Base-by-base conservation (phyloP, 1,140 invertebrate species). In the Apis laboriosa region DNA sequence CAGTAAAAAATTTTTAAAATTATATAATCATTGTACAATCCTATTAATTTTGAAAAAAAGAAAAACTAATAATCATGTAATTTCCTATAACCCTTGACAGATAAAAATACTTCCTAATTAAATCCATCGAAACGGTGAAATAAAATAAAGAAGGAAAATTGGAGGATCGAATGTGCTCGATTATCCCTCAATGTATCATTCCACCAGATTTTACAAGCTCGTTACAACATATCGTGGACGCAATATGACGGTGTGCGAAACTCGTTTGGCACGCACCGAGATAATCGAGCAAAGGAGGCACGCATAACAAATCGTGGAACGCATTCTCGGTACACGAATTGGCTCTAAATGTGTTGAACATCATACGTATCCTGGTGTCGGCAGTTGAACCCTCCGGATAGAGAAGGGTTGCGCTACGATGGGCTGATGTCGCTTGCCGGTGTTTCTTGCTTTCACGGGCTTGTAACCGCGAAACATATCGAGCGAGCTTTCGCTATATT, bases 361-460 rank as follows among this genome's bases (percentile, higher is more conserved):
- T 84, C 55, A 71, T 81, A 76, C 64, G 61, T 80, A 84, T 53
- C 21, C 70, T 77, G 77, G 63, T 73, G 68, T 88, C 72, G 56
- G 70, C 75, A 84, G 86, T 83, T 43, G 34, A 76, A 73, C 76
- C 75, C 76, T 64, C 78, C 83, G 66, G 56, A 49, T 82, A 84
- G 84, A 86, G 67, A 67, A 82, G 64, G 81, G 82, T 43, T 43
- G 79, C 84, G 88, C 88, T 91, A 80, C 83, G 83, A 90, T 90
- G 86, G 87, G 87, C 89, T 91, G 88, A 90, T 92, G 86, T 92
- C 86, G 91, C 91, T 92, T 92, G 88, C 90, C 90, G 88, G 86
- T 92, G 91, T 92, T 91, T 86, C 83, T 88, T 90, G 90, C 90
- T 92, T 90, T 88, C 80, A 89, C 90, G 88, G 86, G 88, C 90